Percentiles rank a stretch among this genome's conserved stretches.
Conservation (phyloP, 2,797 vertebrate species). For the Neosilurus mollespiculum region DNA sequence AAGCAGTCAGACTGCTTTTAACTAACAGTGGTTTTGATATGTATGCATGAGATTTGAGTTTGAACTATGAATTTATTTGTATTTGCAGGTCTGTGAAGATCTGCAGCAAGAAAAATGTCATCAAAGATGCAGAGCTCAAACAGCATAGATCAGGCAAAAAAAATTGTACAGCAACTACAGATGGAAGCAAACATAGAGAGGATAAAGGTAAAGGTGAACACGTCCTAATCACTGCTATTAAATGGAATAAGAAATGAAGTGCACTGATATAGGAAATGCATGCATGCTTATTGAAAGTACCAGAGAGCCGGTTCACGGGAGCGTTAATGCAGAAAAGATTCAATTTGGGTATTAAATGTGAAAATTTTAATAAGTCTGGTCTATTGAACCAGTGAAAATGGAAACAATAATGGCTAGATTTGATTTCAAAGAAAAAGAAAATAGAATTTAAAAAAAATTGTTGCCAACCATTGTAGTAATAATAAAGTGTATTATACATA, state of each 20-base stretch:
- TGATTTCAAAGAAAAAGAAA: neutral
- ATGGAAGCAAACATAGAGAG: constrained; percentile 88
- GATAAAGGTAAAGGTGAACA: constrained; percentile 80
- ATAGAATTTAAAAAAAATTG: neutral
- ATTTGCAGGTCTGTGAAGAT: constrained; percentile 47
- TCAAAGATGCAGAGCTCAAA: constrained; percentile 85
- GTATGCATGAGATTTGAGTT: neutral
- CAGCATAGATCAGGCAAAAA: constrained; percentile 81
- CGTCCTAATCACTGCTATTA: neutral
- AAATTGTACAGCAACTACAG: constrained; percentile 86
- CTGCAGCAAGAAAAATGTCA: constrained; percentile 73
- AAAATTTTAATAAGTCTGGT: neutral
- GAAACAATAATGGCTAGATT: neutral
- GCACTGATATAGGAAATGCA: neutral
- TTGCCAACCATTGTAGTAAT: neutral
- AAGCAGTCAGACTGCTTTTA: neutral
- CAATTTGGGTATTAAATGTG: neutral
- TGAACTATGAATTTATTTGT: constrained; percentile 23
- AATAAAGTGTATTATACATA: too few relatives aligned
- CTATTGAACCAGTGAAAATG: neutral
- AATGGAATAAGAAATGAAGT: neutral
- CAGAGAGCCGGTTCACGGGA: neutral
- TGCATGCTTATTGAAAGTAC: neutral
- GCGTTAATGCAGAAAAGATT: neutral
- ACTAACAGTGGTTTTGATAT: neutral